Percentiles rank a stretch among this genome's conserved stretches.
These are phyloP conservation scores for Bubo bubo DNA, from an alignment of 2,113 vertebrate genomes.

Conservation along the genomic window DNA sequence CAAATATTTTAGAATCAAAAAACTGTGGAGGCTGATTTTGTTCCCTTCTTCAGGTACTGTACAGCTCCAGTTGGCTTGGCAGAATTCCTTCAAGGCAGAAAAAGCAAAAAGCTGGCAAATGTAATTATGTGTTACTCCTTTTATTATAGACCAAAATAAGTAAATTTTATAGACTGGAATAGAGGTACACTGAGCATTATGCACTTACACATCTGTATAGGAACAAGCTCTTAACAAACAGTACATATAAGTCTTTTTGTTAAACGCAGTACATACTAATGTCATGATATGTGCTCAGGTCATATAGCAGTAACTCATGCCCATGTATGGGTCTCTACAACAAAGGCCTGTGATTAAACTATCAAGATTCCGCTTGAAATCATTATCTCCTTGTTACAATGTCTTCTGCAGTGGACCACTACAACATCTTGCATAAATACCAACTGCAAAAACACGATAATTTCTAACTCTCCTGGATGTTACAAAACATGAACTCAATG, in stretches of 20 bases:
- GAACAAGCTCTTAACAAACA: neutral
- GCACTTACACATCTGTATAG: neutral
- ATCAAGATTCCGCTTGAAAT: neutral
- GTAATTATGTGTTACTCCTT: neutral
- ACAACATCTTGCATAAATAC: neutral
- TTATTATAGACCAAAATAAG: neutral
- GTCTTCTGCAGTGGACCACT: neutral
- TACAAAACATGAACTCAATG: neutral
- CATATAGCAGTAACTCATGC: neutral
- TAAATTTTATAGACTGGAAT: neutral
- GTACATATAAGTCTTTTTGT: neutral
- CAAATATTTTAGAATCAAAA: neutral
- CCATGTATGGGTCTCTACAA: neutral
- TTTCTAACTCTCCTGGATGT: neutral
- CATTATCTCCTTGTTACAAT: neutral
- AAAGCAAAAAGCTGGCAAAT: neutral
- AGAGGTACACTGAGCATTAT: neutral
- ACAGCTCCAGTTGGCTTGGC: neutral
- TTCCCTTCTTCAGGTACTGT: neutral
- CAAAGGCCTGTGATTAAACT: neutral
- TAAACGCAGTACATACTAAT: neutral
- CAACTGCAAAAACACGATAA: neutral
- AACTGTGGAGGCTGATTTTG: neutral
- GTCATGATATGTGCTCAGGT: neutral
- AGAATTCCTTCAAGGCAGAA: neutral